Percentiles rank a stretch among this genome's conserved stretches.
Conservation (phyloP, 2,113 vertebrate genomes). For the Oreochromis aureus region DNA sequence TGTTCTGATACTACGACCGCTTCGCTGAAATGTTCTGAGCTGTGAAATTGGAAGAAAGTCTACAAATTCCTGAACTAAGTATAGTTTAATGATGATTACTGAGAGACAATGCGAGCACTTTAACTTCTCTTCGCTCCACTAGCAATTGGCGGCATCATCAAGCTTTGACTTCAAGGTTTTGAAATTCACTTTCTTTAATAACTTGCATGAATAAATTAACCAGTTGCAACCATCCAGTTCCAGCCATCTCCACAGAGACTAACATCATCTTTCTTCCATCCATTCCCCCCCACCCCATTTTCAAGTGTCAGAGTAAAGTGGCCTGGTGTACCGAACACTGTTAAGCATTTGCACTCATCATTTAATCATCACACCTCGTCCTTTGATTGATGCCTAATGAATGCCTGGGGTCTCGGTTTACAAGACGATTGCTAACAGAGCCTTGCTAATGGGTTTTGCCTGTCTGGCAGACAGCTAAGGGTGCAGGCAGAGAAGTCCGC, state of each 20-base stretch:
- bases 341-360: constrained; percentile 72
- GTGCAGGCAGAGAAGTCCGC: neutral
- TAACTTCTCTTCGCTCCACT: neutral
- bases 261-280: constrained; percentile 15
- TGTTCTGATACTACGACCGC: neutral
- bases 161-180: constrained; percentile 2
- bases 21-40: neutral
- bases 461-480: constrained; percentile 10
- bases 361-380: constrained; percentile 82
- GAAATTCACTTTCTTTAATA: constrained; percentile 30
- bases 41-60: neutral
- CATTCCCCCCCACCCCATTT: constrained; percentile 34
- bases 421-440: constrained; percentile 85
- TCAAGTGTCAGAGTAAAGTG: constrained; percentile 53
- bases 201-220: constrained; percentile 33
- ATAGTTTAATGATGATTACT: constrained; percentile 3
- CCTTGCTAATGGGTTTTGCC: constrained; percentile 79
- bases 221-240: neutral
- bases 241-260: neutral
- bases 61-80: neutral
- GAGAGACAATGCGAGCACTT: neutral
- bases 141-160: neutral
- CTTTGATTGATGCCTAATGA: constrained; percentile 82
- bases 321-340: constrained; percentile 35
- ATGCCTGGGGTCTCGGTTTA: constrained; percentile 83